Evolutionary conservation across 2,113 vertebrate species (phyloP).

Genomic region (Brachyhypopomus gauderio): DNA sequence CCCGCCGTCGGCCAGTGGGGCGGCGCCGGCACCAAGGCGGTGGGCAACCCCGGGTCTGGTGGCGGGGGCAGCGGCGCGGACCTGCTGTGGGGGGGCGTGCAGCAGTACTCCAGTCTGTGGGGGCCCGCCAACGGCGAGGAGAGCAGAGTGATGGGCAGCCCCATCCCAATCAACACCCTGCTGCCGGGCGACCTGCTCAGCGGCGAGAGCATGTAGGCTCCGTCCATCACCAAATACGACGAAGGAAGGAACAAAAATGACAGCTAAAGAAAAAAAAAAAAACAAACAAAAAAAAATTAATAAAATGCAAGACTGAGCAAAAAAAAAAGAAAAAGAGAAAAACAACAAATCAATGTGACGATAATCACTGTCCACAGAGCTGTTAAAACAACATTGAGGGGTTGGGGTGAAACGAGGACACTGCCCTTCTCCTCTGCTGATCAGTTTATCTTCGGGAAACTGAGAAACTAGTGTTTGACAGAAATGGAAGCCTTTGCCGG

Average conservation of each 20-base stretch:
- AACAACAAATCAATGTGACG: constrained; percentile 78
- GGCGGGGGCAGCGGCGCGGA: constrained; percentile 81
- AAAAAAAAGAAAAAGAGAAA: constrained; percentile 69
- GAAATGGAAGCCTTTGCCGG: constrained; percentile 63
- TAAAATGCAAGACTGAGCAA: not conserved
- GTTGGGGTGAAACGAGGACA: constrained; percentile 74
- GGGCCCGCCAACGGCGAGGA: constrained; percentile 89
- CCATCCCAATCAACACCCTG: constrained; percentile 91
- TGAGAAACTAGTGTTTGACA: constrained; percentile 54
- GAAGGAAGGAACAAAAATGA: constrained; percentile 14
- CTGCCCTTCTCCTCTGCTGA: constrained; percentile 62
- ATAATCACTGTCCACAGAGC: constrained; percentile 79
- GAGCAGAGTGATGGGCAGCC: constrained; percentile 88
- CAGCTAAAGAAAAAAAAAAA: constrained; percentile 53
- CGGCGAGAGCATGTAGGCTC: constrained; percentile 90
- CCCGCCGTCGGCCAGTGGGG: constrained; percentile 84
- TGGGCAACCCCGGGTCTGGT: constrained; percentile 62
- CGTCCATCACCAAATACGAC: constrained; percentile 4
- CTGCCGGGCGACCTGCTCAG: constrained; percentile 95
- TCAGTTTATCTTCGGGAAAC: constrained; percentile 50
- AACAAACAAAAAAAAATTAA: constrained; percentile 73
- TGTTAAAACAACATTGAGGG: constrained; percentile 71
- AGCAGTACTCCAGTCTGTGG: constrained; percentile 97
- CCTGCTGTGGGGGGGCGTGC: constrained; percentile 92
- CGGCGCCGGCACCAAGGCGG: constrained; percentile 77